These are phyloP conservation scores for Lagocephalus sceleratus DNA, from an alignment of 2,797 vertebrate species.

Conservation along the genomic window DNA sequence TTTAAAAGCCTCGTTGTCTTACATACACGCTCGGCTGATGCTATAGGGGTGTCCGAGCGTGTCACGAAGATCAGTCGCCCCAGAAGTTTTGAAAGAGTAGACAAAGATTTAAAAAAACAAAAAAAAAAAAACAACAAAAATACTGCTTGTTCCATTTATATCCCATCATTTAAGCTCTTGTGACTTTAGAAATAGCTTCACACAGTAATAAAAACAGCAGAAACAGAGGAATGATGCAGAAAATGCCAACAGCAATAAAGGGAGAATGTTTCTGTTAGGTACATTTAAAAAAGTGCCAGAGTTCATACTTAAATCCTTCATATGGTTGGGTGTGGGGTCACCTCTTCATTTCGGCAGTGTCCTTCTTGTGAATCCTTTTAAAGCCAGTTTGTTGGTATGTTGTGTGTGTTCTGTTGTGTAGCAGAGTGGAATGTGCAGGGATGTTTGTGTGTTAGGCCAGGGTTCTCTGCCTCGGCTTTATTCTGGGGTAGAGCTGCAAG, in stretches of 20 bases:
- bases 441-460: conserved; percentile 78
- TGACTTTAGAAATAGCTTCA: conserved; percentile 38
- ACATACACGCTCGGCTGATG: conserved; percentile 28
- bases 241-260: conserved; percentile 32
- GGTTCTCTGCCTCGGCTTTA: conserved; percentile 91
- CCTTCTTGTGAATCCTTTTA: conserved; percentile 37
- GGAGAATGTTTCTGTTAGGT: conserved; percentile 33
- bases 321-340: conserved; percentile 53
- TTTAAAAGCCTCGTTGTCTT: conserved; percentile 28
- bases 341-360: conserved; percentile 50
- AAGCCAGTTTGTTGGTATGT: conserved; percentile 31
- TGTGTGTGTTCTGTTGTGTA: conserved; percentile 13
- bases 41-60: conserved; percentile 13
- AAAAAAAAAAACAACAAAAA: conserved; percentile 48
- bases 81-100: conserved; percentile 29
- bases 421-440: conserved; percentile 34
- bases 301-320: conserved; percentile 64
- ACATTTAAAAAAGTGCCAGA: conserved; percentile 58
- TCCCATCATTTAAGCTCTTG: conserved; percentile 31
- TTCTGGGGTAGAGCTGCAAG: conserved; percentile 89
- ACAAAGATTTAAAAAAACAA: conserved; percentile 41
- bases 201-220: conserved; percentile 34
- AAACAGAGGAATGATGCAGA: conserved; percentile 31
- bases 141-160: conserved; percentile 60
- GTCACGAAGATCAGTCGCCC: conserved; percentile 26